Conservation (phyloP, 1,140 invertebrate genomes). For the Drosophila littoralis region DNA sequence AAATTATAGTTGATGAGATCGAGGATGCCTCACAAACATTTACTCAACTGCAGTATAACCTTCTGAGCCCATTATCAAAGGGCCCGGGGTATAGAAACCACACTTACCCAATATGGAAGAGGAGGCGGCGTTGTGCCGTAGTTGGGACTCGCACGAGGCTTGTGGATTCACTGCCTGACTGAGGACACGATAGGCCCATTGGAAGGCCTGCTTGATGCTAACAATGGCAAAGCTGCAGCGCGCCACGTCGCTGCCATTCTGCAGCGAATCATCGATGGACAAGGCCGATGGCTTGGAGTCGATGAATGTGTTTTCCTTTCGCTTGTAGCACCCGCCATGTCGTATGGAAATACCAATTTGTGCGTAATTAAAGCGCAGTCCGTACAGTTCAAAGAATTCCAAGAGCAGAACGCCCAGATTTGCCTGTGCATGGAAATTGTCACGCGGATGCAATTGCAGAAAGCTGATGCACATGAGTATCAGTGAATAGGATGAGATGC, state of each 20-base stretch:
- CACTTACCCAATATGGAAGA: conserved; percentile 56
- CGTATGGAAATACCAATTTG: conserved; percentile 96
- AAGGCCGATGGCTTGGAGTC: conserved; percentile 94
- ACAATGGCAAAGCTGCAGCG: conserved; percentile 95
- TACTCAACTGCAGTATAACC: no score
- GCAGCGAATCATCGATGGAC: conserved; percentile 98
- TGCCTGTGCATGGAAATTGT: conserved; percentile 86
- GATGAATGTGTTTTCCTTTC: conserved; percentile 94
- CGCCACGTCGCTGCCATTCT: conserved; percentile 96
- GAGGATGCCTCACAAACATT: no score
- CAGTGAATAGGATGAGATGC: conserved; percentile 98
- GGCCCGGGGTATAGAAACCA: no score
- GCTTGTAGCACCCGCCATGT: conserved; percentile 95
- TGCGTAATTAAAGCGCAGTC: conserved; percentile 97
- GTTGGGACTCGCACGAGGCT: not conserved
- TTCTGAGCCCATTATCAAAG: no score
- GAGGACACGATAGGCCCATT: conserved; percentile 95
- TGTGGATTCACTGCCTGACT: conserved; percentile 90
- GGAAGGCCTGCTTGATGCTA: conserved; percentile 96
- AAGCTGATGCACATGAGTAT: conserved; percentile 99
- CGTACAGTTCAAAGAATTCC: conserved; percentile 98
- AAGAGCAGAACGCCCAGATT: conserved; percentile 97
- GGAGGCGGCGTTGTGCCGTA: no score
- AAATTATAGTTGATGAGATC: no score
- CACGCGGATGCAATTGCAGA: conserved; percentile 89